These are phyloP conservation scores for Antennarius striatus DNA, from an alignment of 2,113 vertebrate species.

Conservation along the genomic window DNA sequence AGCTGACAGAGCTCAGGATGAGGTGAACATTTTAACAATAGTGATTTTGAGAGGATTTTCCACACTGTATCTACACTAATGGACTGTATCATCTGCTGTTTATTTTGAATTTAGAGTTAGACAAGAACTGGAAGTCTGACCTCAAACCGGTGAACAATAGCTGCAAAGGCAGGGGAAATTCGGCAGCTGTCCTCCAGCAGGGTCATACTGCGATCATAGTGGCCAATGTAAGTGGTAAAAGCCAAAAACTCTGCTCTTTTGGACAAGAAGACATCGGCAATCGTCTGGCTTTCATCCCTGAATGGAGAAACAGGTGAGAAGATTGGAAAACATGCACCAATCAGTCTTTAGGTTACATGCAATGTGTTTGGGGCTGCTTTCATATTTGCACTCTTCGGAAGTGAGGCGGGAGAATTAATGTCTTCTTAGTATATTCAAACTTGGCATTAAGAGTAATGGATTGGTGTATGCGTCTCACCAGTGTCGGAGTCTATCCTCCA, in stretches of 20 bases:
- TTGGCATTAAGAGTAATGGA: no score
- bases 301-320: conserved; percentile 13
- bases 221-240: conserved; percentile 86
- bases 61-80: not conserved
- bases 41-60: not conserved
- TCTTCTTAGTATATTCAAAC: no score
- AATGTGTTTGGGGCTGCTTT: conserved; percentile 7
- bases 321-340: not conserved
- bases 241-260: conserved; percentile 84
- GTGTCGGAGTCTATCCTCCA: conserved; percentile 84
- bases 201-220: conserved; percentile 88
- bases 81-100: not conserved
- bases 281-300: conserved; percentile 89
- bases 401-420: no score
- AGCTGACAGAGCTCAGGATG: no score
- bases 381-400: no score
- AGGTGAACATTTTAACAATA: no score
- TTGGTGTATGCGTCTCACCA: conserved; percentile 78
- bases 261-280: conserved; percentile 89
- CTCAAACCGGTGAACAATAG: conserved; percentile 86
- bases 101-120: not conserved
- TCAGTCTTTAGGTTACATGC: not conserved
- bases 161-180: conserved; percentile 79
- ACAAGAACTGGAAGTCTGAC: conserved; percentile 69
- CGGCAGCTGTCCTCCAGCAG: conserved; percentile 86